These are phyloP conservation scores for Bufo gargarizans DNA, from an alignment of 2,113 vertebrate genomes.

Conservation along the genomic window DNA sequence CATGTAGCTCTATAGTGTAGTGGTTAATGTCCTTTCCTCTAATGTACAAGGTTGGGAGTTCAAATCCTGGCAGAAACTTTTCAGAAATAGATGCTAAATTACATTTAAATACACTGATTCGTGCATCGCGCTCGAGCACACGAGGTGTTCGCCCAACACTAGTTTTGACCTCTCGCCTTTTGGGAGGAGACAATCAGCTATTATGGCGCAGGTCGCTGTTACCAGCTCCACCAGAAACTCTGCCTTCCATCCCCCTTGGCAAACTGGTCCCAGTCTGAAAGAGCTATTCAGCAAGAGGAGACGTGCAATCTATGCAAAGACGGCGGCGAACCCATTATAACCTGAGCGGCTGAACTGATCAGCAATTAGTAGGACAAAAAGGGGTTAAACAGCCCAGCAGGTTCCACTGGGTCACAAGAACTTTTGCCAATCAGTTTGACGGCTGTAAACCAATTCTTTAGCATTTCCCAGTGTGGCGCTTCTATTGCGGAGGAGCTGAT, in stretches of 20 bases:
- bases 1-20: too few species aligned
- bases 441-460: conserved; percentile 18
- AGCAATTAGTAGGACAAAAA: not conserved
- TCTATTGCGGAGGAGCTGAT: not conserved
- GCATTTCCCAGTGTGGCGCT: not conserved
- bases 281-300: not conserved
- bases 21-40: too few species aligned
- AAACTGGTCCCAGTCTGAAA: conserved; percentile 1
- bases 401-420: not conserved
- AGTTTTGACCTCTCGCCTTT: not conserved
- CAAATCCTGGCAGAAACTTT: too few species aligned
- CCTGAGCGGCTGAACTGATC: not conserved
- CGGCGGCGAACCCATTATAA: not conserved
- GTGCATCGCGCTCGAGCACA: too few species aligned
- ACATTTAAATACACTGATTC: too few species aligned
- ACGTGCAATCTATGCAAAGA: conserved; percentile 31
- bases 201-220: not conserved
- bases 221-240: not conserved
- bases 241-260: not conserved
- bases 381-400: conserved; percentile 6
- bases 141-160: too few species aligned
- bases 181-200: not conserved
- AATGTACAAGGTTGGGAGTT: too few species aligned
- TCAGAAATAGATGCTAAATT: too few species aligned
- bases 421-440: conserved; percentile 28